A percentile compares a stretch with the other conserved stretches of the same genome.
Evolutionary conservation across 2,113 vertebrate species (phyloP).

Genomic region (Arvicanthis niloticus): DNA sequence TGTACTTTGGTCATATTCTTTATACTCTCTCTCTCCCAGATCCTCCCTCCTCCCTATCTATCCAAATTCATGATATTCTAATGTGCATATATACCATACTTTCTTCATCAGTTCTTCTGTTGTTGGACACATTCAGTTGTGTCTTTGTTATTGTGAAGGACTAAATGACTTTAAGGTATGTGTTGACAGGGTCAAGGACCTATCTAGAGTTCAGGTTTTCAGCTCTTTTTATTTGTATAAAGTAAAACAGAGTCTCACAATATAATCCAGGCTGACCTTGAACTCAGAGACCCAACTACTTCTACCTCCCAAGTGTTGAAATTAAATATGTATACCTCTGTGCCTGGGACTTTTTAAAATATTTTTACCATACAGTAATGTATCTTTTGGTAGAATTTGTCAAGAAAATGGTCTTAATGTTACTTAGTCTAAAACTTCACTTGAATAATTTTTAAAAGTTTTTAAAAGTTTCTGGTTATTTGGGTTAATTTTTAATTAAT

Average conservation of each 20-base stretch:
- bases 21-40: background rate
- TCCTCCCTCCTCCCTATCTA: background rate
- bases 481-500: conserved; percentile 39
- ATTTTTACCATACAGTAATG: conserved; percentile 21
- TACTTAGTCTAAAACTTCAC: conserved; percentile 43
- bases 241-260: background rate
- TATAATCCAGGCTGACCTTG: background rate
- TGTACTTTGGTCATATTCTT: background rate
- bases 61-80: background rate
- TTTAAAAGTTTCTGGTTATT: background rate
- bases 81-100: background rate
- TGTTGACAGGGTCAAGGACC: background rate
- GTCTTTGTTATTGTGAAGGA: background rate
- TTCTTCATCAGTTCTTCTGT: background rate
- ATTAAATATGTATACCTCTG: background rate
- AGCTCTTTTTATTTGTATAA: background rate
- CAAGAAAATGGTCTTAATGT: conserved; percentile 6
- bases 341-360: background rate
- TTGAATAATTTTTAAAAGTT: background rate
- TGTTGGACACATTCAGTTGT: background rate
- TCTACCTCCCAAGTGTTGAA: background rate
- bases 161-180: conserved; percentile 40
- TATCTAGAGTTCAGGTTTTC: background rate
- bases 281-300: background rate
- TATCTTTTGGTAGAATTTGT: conserved; percentile 46